These are phyloP conservation scores for Chymomyza procnemis DNA, from an alignment of 2,888 invertebrate genomes.

Conservation along the genomic window DNA sequence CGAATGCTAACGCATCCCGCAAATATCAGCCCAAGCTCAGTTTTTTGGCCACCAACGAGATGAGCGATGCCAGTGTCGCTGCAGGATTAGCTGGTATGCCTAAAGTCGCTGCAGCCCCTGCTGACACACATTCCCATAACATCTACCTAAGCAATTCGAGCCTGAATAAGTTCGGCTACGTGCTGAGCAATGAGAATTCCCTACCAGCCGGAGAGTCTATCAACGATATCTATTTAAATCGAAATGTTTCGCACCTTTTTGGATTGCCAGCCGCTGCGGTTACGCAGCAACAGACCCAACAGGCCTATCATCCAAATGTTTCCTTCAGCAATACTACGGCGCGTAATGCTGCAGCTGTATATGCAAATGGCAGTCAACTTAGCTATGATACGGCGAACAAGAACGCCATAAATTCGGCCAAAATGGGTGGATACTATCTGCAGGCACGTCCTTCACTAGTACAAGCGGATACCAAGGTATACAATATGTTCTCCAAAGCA, in stretches of 20 bases:
- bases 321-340: slow-evolving; percentile 62
- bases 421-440: slow-evolving; percentile 68
- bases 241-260: slow-evolving; percentile 74
- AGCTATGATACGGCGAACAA: slow-evolving; percentile 72
- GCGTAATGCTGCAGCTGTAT: slow-evolving; percentile 55
- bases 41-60: slow-evolving; percentile 68
- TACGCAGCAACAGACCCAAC: slow-evolving; percentile 31
- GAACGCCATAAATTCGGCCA: slow-evolving; percentile 73
- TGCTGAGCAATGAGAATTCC: slow-evolving; percentile 38
- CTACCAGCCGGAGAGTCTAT: slow-evolving; percentile 66
- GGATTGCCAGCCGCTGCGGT: slow-evolving; percentile 48
- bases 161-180: slow-evolving; percentile 17
- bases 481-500: slow-evolving; percentile 76
- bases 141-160: slow-evolving; percentile 49
- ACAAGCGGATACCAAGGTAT: slow-evolving; percentile 69
- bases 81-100: slow-evolving; percentile 24
- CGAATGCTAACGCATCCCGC: slow-evolving; percentile 40
- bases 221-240: slow-evolving; percentile 76
- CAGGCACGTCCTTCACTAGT: slow-evolving; percentile 59
- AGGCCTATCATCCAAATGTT: slow-evolving; percentile 69
- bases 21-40: slow-evolving; percentile 68
- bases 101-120: not conserved
- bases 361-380: slow-evolving; percentile 60
- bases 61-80: slow-evolving; percentile 28
- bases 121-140: slow-evolving; percentile 29